phyloP scores from a whole-genome alignment of 2,888 invertebrate species.

The Mimumesa dahlbomi region DNA sequence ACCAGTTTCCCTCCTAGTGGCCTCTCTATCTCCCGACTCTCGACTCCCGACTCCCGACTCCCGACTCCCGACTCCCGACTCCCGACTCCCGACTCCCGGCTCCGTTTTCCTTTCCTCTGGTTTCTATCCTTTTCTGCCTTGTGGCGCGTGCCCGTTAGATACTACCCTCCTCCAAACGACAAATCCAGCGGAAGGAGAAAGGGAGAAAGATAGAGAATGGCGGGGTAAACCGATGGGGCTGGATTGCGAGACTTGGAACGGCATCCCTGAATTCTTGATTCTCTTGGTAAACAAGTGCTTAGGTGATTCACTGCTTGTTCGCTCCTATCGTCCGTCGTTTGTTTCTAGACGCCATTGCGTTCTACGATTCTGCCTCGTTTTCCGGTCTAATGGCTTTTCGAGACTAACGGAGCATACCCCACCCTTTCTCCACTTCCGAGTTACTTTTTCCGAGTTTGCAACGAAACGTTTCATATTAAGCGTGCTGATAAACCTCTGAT shows the following conservation, averaged over 20 bases:
- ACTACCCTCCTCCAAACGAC: constrained; percentile 3
- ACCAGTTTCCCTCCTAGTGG: constrained; percentile 58
- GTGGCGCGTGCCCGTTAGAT: constrained; percentile 26
- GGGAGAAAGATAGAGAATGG: constrained; percentile 21
- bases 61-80: constrained; percentile 31
- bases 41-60: constrained; percentile 6
- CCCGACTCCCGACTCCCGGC: constrained; percentile 24
- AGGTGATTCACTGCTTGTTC: constrained; percentile 80
- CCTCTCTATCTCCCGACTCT: neutral
- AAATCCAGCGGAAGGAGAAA: constrained; percentile 4
- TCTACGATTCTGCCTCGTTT: constrained; percentile 75
- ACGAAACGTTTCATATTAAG: too few species aligned
- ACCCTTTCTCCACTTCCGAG: constrained; percentile 7
- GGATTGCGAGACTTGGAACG: constrained; percentile 73
- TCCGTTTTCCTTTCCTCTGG: constrained; percentile 13
- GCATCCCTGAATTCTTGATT: constrained; percentile 78
- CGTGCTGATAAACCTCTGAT: too few species aligned
- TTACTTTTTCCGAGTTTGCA: too few species aligned
- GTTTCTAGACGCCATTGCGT: constrained; percentile 77
- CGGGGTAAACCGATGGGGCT: constrained; percentile 62
- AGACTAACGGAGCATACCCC: constrained; percentile 46
- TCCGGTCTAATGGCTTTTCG: constrained; percentile 76
- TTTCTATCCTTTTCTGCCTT: constrained; percentile 19
- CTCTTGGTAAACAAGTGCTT: constrained; percentile 79
- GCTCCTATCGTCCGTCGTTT: constrained; percentile 78